These are phyloP conservation scores for Acanthornis magna DNA, from an alignment of 2,797 vertebrate genomes.

Conservation along the genomic window DNA sequence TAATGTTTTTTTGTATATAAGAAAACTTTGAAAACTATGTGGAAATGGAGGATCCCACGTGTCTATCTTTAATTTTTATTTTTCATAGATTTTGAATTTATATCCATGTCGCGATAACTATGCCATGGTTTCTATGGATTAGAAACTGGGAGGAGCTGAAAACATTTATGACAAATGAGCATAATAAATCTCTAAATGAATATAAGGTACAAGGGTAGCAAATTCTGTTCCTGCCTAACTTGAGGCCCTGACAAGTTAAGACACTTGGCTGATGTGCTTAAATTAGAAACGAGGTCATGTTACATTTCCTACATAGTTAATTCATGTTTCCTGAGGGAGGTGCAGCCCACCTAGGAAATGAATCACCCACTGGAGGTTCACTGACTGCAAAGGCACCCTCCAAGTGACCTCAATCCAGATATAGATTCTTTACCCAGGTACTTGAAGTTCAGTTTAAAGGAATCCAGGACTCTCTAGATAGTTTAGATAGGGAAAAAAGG, in stretches of 20 bases:
- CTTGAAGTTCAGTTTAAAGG: background rate
- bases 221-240: background rate
- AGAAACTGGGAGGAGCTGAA: background rate
- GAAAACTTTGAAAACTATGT: background rate
- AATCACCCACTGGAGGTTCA: slow-evolving; percentile 5
- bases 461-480: background rate
- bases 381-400: background rate
- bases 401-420: background rate
- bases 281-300: slow-evolving; percentile 36
- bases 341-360: background rate
- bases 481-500: background rate
- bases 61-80: background rate
- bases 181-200: background rate
- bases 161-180: background rate
- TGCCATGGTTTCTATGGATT: background rate
- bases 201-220: background rate
- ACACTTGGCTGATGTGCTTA: background rate
- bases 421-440: background rate
- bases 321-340: background rate
- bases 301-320: background rate
- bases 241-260: background rate
- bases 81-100: background rate
- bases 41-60: background rate
- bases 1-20: background rate
- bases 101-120: background rate